Evolutionary conservation across 2,113 vertebrate genomes (phyloP).

Genomic region (Atractosteus spatula): DNA sequence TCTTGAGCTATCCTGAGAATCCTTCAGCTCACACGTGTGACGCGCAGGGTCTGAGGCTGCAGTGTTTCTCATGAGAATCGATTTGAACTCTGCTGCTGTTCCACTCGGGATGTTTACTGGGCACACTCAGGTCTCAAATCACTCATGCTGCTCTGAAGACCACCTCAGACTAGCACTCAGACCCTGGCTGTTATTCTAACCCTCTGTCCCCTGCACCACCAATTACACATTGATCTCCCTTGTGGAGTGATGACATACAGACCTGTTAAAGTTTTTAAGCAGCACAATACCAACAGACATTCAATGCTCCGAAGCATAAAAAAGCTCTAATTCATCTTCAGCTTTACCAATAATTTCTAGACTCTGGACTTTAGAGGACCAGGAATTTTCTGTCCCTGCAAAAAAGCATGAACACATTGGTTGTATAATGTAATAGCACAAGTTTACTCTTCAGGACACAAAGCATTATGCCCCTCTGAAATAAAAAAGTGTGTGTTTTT

Average conservation of each 20-base stretch:
- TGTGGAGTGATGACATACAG: conserved; percentile 24
- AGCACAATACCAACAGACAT: background rate
- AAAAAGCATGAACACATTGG: too few relatives aligned
- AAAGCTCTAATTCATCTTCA: too few relatives aligned
- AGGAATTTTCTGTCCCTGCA: too few relatives aligned
- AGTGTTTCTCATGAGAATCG: conserved; percentile 80
- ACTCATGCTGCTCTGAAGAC: conserved; percentile 6
- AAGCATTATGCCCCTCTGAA: too few relatives aligned
- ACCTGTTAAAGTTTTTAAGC: background rate
- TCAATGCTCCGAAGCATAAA: too few relatives aligned
- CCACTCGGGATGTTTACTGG: conserved; percentile 12
- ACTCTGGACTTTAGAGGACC: too few relatives aligned
- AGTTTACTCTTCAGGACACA: too few relatives aligned
- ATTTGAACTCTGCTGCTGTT: conserved; percentile 25
- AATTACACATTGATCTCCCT: conserved; percentile 6
- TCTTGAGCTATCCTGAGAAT: conserved; percentile 55
- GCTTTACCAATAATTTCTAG: too few relatives aligned
- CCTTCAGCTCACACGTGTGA: conserved; percentile 50
- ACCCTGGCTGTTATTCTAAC: conserved; percentile 18
- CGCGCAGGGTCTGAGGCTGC: conserved; percentile 34
- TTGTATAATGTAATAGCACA: too few relatives aligned
- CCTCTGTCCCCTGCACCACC: conserved; percentile 1
- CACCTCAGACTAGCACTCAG: conserved; percentile 3
- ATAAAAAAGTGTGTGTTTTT: too few relatives aligned
- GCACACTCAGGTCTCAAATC: conserved; percentile 17